phyloP scores from a whole-genome alignment of 2,888 invertebrate species.

The Mesopsocus fuscifrons region DNA sequence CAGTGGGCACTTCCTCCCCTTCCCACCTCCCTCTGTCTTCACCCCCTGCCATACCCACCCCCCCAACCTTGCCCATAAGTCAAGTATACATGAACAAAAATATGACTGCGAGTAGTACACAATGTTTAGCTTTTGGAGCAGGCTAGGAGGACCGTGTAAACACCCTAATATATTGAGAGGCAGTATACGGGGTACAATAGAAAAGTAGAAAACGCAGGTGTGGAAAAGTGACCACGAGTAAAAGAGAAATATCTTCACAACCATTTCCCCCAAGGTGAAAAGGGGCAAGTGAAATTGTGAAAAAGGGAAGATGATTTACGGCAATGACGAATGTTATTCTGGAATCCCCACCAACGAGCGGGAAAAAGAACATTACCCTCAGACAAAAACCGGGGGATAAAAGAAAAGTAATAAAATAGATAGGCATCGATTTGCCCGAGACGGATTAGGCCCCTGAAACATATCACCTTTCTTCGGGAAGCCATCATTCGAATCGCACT shows the following conservation, averaged over 20 bases:
- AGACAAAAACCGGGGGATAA: not conserved
- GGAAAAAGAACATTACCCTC: not conserved
- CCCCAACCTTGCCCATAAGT: no score
- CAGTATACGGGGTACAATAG: no score
- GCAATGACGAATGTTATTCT: not conserved
- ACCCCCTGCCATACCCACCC: no score
- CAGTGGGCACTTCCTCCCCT: no score
- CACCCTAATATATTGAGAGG: no score
- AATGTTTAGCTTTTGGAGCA: no score
- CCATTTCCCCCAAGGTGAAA: not conserved
- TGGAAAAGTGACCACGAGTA: not conserved
- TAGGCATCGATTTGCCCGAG: slow-evolving; percentile 6
- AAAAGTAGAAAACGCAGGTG: not conserved
- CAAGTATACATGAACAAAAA: no score
- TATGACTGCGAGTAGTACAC: no score
- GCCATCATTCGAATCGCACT: no score
- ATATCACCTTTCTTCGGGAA: not conserved
- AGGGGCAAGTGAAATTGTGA: not conserved
- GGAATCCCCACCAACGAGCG: not conserved
- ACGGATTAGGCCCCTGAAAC: slow-evolving; percentile 8
- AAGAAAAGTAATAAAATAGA: slow-evolving; percentile 9
- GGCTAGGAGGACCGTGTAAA: no score
- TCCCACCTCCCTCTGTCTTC: no score
- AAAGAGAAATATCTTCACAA: not conserved
- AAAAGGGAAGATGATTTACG: not conserved